Evolutionary conservation across 1,140 invertebrate species (phyloP), one percentile per base, ranked within the genome.

Genomic region (Aphelenchoides fujianensis): DNA sequence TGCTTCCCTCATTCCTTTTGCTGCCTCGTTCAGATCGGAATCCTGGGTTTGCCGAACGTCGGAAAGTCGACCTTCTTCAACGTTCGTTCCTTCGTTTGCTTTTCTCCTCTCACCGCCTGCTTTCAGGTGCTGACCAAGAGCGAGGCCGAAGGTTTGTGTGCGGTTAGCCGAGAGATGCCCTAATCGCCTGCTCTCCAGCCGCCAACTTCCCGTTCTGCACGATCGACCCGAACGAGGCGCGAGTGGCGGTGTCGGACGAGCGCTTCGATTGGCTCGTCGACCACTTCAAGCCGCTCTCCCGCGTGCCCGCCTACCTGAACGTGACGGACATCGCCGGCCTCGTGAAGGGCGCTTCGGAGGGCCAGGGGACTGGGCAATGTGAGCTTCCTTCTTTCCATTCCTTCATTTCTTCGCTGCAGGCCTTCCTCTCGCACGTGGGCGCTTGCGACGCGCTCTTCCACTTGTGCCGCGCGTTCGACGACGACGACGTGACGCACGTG

Each of bases 151-250:
- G n/a, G n/a, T n/a, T n/a, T n/a, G n/a, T n/a, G n/a, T n/a, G n/a
- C 89, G n/a, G n/a, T n/a, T n/a, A 64, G 95, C 96, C 68, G 93
- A 98, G 87, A 98, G 98, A 88, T 98, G 96, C 88, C 98, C 96
- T 82, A 98, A 98, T 84, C 92, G n/a, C n/a, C n/a, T n/a, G n/a
- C n/a, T n/a, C n/a, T n/a, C n/a, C n/a, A 68, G 94, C 96, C 67
- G 93, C 98, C 87, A 98, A 99, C 84, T 97, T 98, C 86, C 96
- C 97, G 2, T 99, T 99, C 88, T 99, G 97, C 88, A 99, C 97
- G 82, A 99, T 99, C 84, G 95, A 98, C 88, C 97, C 97, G 28
- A 98, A 98, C 93, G 96, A 98, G 90, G 97, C 94, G 92, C 90
- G 95, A 79, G 96, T 98, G 77, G 92, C 95, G n/a, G 95, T 99